Base-by-base conservation (phyloP, 2,797 vertebrate species). In the Danio tinwini region DNA sequence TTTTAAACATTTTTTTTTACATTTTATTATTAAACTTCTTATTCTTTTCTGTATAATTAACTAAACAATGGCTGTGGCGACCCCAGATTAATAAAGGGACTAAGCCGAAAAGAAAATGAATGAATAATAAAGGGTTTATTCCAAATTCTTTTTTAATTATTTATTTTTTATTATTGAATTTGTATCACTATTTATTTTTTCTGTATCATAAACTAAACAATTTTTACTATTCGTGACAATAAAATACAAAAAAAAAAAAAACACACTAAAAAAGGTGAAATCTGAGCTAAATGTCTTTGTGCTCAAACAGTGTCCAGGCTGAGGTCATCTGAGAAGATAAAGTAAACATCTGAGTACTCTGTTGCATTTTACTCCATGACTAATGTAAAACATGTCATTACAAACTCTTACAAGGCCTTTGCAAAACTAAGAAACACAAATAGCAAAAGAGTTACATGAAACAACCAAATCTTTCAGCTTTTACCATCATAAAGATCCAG, bases 311-410 rank as follows among this genome's bases (percentile, higher is more conserved):
- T 12, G 29, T 29, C 67, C 67, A 53, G 3, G 47, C 47, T 39
- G 29, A 69, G 29, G 65, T 69, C 14, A 10, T 9, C 49, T 52
- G 29, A 39, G 9, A 37, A 17, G 9, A 70, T 13, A 1, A 42
- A 42, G 39, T 40, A 70, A 70, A 70, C 49, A 53, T 68, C 45
- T 17, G 16, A 52, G 29, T 40, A 17, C 40, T 70, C 40, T 17
- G 3, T 40, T 17, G 10, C 9, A 40, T 53, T 53, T n/a, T 10
- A 17, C 9, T 40, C 9, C 67, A 39, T 17, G 16, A 17, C 67
- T 69, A 52, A 69, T 40, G 6, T 16, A 53, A 70, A 40, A 42
- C 50, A 14, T 55, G 50, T 12, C 10, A 19, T 19, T 19, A 42
- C 21, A 7, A 53, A 2, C 16, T 70, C 37, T 5, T 8, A 2